Evolutionary conservation across 1,140 invertebrate genomes (phyloP).

Genomic region (Nebria ingens): DNA sequence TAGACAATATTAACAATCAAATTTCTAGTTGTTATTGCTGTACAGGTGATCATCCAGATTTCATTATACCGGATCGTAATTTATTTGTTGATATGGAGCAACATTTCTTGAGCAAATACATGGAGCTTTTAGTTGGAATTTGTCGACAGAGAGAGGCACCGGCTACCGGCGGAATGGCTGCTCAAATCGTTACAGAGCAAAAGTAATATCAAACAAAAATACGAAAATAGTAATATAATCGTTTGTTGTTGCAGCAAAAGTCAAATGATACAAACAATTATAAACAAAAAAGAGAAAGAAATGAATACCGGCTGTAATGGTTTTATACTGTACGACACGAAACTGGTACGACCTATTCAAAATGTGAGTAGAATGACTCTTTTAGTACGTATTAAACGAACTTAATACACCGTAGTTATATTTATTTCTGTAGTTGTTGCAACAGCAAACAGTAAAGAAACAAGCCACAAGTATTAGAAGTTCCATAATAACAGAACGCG

Average conservation of each 20-base stretch:
- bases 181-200: slow-evolving; percentile 38
- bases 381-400: too few relatives aligned
- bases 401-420: too few relatives aligned
- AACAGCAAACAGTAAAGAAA: slow-evolving; percentile 33
- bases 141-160: slow-evolving; percentile 51
- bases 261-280: slow-evolving; percentile 36
- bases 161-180: slow-evolving; percentile 63
- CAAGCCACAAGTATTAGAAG: slow-evolving; percentile 29
- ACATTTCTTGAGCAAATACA: slow-evolving; percentile 52
- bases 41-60: slow-evolving; percentile 43
- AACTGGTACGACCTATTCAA: slow-evolving; percentile 46
- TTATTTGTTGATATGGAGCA: slow-evolving; percentile 55
- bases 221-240: too few relatives aligned
- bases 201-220: slow-evolving; percentile 24
- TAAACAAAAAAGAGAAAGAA: slow-evolving; percentile 45
- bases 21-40: slow-evolving; percentile 7
- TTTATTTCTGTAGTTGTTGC: too few relatives aligned
- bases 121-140: slow-evolving; percentile 47
- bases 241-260: slow-evolving; percentile 27
- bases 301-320: slow-evolving; percentile 54
- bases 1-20: slow-evolving; percentile 4
- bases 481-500: slow-evolving; percentile 33
- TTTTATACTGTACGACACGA: slow-evolving; percentile 58
- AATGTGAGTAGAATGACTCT: slow-evolving; percentile 46
- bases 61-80: slow-evolving; percentile 55